Base-by-base conservation (phyloP, 2,888 invertebrate species). In the Lordiphosa fenestrarum region DNA sequence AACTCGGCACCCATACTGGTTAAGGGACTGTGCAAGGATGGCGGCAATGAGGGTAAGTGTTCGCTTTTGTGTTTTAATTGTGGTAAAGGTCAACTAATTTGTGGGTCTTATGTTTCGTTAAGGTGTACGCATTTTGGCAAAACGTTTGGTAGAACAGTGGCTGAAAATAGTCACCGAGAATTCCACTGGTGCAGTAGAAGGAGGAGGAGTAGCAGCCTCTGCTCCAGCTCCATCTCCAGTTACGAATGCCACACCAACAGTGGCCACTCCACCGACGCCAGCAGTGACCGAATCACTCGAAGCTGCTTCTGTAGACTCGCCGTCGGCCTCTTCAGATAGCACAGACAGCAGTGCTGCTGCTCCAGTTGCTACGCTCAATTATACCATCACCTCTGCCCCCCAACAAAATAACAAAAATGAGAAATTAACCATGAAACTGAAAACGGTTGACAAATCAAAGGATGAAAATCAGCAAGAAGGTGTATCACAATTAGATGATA, bases 1-100 rank as follows among this genome's bases (percentile, higher is more conserved):
- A 98, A 98, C 88, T 95, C 95, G 73, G 95, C 96, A 72, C 97
- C 98, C 1, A 97, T 97, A 90, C 91, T 97, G 64, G 95, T 98
- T 19, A 98, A 98, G 89, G 94, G 94, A 53, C 90, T 97, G 40
- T 95, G 96, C 6, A 95, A 95, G 86, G 94, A 95, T 86, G 94
- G 93, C 42, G 93, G 94, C 80, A 93, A 95, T 89, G 93, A 93
- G 90, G 94, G 96, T 96, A 91, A 92, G 93, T 90, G 66, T 63
- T 3, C 6, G 13, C 38, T 41, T 30, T 50, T 10, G 13, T 21
- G 25, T 10, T 40, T 5, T 0, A 19, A 15, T 41, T 12, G 15
- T 39, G n/a, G 41, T 12, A 35, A 38, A 44, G 12, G n/a, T 40
- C 9, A 35, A 19, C 7, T 54, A 46, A 50, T 42, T 39, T 40